These are phyloP conservation scores for Haliclona indistincta DNA, from an alignment of 37 sponge, comb jelly and placozoan genomes.

Conservation along the genomic window DNA sequence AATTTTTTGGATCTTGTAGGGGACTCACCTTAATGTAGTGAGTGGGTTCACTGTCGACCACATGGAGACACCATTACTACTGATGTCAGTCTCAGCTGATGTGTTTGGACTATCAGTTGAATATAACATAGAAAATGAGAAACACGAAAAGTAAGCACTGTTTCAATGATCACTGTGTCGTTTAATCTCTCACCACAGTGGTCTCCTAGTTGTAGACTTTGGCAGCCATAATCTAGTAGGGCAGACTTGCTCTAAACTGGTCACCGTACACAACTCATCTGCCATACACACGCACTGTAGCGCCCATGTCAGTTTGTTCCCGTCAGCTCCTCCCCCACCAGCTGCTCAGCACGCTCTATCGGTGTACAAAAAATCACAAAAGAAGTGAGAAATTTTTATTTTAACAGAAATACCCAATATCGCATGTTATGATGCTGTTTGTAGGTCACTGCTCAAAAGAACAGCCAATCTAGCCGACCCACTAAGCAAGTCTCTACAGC, in stretches of 20 bases:
- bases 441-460: slow-evolving; percentile 24
- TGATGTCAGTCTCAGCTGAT: slow-evolving; percentile 43
- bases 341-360: neutral
- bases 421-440: neutral
- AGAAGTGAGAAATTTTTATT: neutral
- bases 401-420: neutral
- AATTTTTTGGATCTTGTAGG: neutral
- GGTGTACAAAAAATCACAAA: neutral
- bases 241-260: neutral
- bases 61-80: slow-evolving; percentile 47
- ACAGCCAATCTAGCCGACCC: slow-evolving; percentile 55
- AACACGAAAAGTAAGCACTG: neutral
- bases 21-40: slow-evolving; percentile 13
- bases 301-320: slow-evolving; percentile 40
- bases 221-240: slow-evolving; percentile 39
- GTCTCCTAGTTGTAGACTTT: slow-evolving; percentile 48
- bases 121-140: slow-evolving; percentile 9
- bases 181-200: neutral
- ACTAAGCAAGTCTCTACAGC: slow-evolving; percentile 31
- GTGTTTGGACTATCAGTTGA: slow-evolving; percentile 54
- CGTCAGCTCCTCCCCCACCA: slow-evolving; percentile 36
- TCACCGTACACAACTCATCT: slow-evolving; percentile 57
- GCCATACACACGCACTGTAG: slow-evolving; percentile 47
- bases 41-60: slow-evolving; percentile 38
- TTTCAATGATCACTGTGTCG: too few relatives aligned